Evolutionary conservation across 1,140 invertebrate genomes (phyloP), one percentile per base, ranked within the genome.

Genomic region (Steinernema feltiae): DNA sequence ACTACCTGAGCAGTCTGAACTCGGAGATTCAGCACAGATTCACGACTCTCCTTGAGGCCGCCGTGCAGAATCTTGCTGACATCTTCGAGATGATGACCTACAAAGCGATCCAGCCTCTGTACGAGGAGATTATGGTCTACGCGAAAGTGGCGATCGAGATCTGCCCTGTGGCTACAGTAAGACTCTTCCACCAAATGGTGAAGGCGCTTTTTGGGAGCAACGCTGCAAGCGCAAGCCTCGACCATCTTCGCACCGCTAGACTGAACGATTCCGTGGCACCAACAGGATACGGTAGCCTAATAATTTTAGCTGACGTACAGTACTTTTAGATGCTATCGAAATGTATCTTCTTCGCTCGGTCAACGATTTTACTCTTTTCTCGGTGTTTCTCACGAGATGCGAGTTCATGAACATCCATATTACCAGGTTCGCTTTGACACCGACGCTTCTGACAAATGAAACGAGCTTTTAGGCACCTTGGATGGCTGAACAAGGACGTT

Each of bases 21-120:
- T 17, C 53, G 12, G 53, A 63, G 3, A 17, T 63, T 27, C 53
- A 63, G 24, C 7, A 63, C 24, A 12, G 53, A 3, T 63, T 63
- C 24, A 63, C 53, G 24, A 27, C 7, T 3, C 53, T 63, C 15
- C 53, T 63, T 3, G 15, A 63, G 24, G 12, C 53, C 2, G 53
- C 53, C 24, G 3, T 63, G 3, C 12, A 63, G 53, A 63, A 27
- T 27, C 53, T 63, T 27, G 53, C 53, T 3, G 53, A 63, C 24
- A 27, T 63, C 24, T 63, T 63, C 53, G 53, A 63, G 53, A 63
- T 63, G 53, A 63, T 63, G 53, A 63, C 53, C 53, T 63, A 63
- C 53, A 63, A 63, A 27, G 53, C 53, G 53, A 63, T 63, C 24
- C 53, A 63, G 12, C 53, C 53, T 3, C 53, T 63, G 7, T 63